phyloP scores from a whole-genome alignment of 2,113 vertebrate species.

The Brienomyrus brachyistius region DNA sequence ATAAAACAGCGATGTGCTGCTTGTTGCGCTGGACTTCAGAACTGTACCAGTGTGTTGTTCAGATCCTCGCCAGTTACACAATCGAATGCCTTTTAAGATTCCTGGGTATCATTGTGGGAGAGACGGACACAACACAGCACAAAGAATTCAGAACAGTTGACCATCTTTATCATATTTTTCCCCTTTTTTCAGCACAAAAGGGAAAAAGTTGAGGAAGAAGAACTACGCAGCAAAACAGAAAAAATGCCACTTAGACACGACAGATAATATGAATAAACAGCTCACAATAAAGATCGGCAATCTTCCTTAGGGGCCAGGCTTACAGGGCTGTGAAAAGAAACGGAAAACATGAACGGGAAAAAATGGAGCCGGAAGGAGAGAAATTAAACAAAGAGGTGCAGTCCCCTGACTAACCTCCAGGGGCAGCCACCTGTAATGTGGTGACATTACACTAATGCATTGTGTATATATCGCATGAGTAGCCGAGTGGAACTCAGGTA shows the following conservation, averaged over 20 bases:
- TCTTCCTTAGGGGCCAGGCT: background rate
- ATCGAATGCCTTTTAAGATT: background rate
- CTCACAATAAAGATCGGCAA: background rate
- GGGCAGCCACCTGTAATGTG: background rate
- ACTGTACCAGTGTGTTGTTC: background rate
- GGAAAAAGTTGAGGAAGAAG: background rate
- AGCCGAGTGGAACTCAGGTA: background rate
- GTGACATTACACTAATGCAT: background rate
- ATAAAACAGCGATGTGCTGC: background rate
- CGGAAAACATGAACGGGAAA: background rate
- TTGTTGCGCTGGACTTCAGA: background rate
- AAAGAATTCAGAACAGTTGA: background rate
- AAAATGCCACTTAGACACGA: background rate
- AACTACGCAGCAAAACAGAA: background rate
- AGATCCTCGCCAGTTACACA: background rate
- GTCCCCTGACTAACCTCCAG: background rate
- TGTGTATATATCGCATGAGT: background rate
- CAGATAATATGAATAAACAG: background rate
- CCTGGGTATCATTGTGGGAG: background rate
- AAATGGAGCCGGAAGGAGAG: background rate
- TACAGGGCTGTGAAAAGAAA: background rate
- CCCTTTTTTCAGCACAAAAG: background rate
- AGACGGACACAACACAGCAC: background rate
- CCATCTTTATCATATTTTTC: background rate
- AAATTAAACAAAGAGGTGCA: background rate